phyloP scores from a whole-genome alignment of 2,113 vertebrate genomes.

The Zosterops borbonicus region DNA sequence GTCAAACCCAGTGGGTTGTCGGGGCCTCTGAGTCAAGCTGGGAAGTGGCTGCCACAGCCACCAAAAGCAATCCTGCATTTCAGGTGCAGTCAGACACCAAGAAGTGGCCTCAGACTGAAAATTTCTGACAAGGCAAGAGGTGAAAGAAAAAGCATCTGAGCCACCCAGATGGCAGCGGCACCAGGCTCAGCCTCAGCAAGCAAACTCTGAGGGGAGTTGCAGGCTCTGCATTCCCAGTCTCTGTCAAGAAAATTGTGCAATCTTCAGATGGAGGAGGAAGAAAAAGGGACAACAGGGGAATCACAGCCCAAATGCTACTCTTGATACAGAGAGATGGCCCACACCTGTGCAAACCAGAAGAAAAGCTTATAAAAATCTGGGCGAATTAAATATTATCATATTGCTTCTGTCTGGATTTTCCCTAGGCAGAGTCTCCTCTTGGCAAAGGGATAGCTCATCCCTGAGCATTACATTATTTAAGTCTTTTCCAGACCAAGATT shows the following conservation, averaged over 20 bases:
- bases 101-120: neutral
- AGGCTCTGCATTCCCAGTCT: neutral
- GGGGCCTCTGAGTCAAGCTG: constrained; percentile 12
- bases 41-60: constrained; percentile 32
- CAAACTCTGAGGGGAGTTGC: neutral
- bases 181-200: neutral
- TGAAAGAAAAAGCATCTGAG: neutral
- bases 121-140: neutral
- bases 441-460: neutral
- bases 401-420: neutral
- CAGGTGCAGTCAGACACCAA: constrained; percentile 1
- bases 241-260: neutral
- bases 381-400: neutral
- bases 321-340: neutral
- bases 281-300: neutral
- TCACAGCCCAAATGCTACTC: neutral
- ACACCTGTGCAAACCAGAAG: neutral
- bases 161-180: neutral
- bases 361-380: neutral
- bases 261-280: neutral
- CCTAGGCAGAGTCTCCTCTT: neutral
- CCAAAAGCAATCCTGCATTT: neutral
- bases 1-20: neutral
- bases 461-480: neutral
- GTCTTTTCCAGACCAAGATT: neutral